Evolutionary conservation across 2,888 invertebrate species (phyloP).

Genomic region (Hypolimnas misippus): DNA sequence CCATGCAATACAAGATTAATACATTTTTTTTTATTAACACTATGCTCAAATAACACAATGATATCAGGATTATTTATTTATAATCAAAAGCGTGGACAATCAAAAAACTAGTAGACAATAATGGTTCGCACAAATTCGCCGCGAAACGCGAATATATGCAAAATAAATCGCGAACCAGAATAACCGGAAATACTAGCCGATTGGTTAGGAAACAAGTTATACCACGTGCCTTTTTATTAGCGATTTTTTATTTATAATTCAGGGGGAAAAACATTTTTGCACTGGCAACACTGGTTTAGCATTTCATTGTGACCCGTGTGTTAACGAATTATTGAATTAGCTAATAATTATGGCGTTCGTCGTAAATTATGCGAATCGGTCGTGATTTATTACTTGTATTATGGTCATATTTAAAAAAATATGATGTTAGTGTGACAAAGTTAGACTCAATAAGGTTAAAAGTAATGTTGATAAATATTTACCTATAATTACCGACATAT

Average conservation of each 20-base stretch:
- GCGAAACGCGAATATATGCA: constrained; percentile 59
- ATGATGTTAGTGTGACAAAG: no score
- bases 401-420: neutral
- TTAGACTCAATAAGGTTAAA: neutral
- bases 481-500: no score
- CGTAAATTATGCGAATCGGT: constrained; percentile 54
- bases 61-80: constrained; percentile 51
- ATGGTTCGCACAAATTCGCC: constrained; percentile 59
- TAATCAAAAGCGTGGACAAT: constrained; percentile 60
- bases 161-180: constrained; percentile 55
- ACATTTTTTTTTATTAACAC: neutral
- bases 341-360: constrained; percentile 67
- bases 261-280: constrained; percentile 47
- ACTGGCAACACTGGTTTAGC: constrained; percentile 56
- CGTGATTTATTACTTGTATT: constrained; percentile 41
- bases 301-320: constrained; percentile 73
- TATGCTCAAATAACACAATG: constrained; percentile 16
- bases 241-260: constrained; percentile 50
- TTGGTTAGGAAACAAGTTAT: constrained; percentile 62
- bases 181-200: constrained; percentile 73
- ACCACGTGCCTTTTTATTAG: constrained; percentile 76
- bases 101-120: constrained; percentile 62
- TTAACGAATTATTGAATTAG: constrained; percentile 77
- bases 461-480: no score
- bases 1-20: neutral